Evolutionary conservation across 2,113 vertebrate genomes (phyloP).

Genomic region (Illadopsis cleaveri): DNA sequence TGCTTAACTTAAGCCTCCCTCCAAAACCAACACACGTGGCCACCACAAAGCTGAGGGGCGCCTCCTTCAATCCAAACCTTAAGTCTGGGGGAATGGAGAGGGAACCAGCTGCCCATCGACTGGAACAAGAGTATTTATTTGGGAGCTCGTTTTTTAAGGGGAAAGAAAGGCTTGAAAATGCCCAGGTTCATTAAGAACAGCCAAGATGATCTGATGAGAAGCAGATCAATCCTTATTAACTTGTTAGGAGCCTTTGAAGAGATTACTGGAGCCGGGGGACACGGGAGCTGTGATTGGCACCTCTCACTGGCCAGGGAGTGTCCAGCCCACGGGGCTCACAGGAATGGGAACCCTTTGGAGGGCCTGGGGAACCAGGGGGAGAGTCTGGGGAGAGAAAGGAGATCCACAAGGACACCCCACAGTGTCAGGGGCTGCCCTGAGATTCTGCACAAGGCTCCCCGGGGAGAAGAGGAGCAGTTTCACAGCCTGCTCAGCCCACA

Average conservation of each 20-base stretch:
- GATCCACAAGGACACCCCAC: not conserved
- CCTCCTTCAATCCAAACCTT: not conserved
- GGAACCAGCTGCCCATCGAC: not conserved
- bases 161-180: slow-evolving; percentile 7
- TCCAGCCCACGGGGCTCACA: not conserved
- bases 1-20: not conserved
- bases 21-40: not conserved
- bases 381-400: not conserved
- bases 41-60: not conserved
- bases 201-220: not conserved
- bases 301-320: not conserved
- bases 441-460: accelerated
- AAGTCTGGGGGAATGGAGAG: accelerated
- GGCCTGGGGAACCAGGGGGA: too few relatives aligned
- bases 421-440: not conserved
- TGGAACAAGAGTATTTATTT: slow-evolving; percentile 4
- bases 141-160: slow-evolving; percentile 2
- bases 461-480: not conserved
- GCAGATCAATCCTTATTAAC: slow-evolving; percentile 51
- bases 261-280: not conserved
- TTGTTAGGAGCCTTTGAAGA: not conserved
- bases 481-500: not conserved
- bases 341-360: not conserved
- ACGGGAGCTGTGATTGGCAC: not conserved
- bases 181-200: slow-evolving; percentile 50